phyloP scores from a whole-genome alignment of 2,888 invertebrate genomes.

The Thereva unica region DNA sequence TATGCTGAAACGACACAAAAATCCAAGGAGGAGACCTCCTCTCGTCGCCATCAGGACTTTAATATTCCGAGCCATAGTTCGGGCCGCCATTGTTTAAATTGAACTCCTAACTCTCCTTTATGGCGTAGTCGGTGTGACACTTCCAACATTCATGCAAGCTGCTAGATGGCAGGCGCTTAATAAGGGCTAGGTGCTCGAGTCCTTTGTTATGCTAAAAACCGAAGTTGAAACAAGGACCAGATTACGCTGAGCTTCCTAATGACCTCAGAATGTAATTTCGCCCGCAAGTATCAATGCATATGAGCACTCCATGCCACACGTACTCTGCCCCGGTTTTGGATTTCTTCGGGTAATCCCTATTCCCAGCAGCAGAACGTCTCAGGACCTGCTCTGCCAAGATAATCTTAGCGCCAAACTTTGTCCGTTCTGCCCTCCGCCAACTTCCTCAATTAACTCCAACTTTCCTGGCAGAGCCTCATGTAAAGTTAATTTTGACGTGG shows the following conservation, averaged over 20 bases:
- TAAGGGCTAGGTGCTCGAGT: too few species aligned
- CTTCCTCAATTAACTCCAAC: constrained; percentile 13
- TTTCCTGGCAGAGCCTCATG: constrained; percentile 10
- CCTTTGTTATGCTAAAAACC: too few species aligned
- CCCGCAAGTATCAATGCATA: constrained; percentile 8
- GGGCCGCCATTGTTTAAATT: too few species aligned
- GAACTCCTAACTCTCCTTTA: too few species aligned
- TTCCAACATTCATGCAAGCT: too few species aligned
- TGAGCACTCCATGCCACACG: constrained; percentile 1
- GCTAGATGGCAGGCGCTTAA: too few species aligned
- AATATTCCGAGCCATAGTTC: too few species aligned
- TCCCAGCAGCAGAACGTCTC: neutral
- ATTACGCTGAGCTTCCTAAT: constrained; percentile 1
- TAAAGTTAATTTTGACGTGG: constrained; percentile 18
- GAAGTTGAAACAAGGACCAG: neutral
- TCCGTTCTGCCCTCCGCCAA: constrained; percentile 2
- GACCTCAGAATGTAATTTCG: constrained; percentile 8
- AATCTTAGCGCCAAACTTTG: constrained; percentile 16
- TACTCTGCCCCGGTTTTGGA: neutral
- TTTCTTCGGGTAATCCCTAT: too few species aligned
- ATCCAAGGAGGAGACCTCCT: too few species aligned
- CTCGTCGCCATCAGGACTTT: too few species aligned
- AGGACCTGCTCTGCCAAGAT: neutral
- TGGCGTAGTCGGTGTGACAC: too few species aligned
- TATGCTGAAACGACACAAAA: too few species aligned